Evolutionary conservation across 2,888 invertebrate genomes (phyloP), one percentile per base, ranked within the genome.

Genomic region (Phyllotreta cruciferae): DNA sequence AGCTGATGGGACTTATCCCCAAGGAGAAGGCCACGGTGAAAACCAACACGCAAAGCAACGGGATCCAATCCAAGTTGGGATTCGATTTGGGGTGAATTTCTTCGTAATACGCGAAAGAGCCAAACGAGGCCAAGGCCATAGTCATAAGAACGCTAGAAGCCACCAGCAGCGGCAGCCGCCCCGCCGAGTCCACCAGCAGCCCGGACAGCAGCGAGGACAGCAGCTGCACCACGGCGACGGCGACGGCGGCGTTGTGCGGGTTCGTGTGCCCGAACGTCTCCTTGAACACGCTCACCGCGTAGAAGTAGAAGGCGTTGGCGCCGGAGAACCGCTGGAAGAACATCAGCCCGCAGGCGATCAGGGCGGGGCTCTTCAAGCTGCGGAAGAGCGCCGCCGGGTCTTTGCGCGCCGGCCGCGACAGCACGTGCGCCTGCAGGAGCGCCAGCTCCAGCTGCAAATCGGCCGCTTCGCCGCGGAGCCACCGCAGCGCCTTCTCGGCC

Each of bases 1-100:
- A 93, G 36, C 93, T 93, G 76, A 94, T 93, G 34, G 94, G 93
- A 78, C 92, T 93, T 82, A 93, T 92, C 56, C 93, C 93, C 72
- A 93, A 82, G n/a, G 92, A 91, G 77, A 93, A 93, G 45, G 93
- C 93, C 64, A 92, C 89, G 1, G 93, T 92, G 79, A 93, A 93
- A 36, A 93, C 89, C 67, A 93, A 83, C 1, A 92, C 91, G 81
- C 93, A 93, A 9, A 92, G 84, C 66, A 94, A 79, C 6, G 93
- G 93, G 71, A 94, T 91, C 93, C 91, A 91, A 77, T 91, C 91
- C 73, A 90, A 87, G 37, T 89, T 88, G 56, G 83, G 78, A 49
- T 75, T 73, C 9, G 75, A 73, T 69, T 77, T 79, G 10, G 77
- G 77, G 72, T 87, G 87, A 2, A 87, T 86, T 73, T 89, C 88